Evolutionary conservation across 1,140 invertebrate genomes (phyloP), one percentile per base, ranked within the genome.

Genomic region (Ips nitidus): DNA sequence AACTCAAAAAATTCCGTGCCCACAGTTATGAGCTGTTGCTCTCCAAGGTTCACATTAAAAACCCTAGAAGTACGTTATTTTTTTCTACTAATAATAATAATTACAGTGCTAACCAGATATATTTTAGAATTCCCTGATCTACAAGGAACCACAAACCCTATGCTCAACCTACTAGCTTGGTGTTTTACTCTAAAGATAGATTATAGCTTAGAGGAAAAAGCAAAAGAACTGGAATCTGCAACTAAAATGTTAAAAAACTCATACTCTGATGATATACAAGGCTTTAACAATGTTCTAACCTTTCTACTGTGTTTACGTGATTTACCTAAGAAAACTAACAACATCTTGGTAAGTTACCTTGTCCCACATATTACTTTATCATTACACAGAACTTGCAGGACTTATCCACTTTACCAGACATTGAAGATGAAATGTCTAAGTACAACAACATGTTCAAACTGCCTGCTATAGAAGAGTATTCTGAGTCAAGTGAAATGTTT

Each of bases 91-190:
- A 38, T 47, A 37, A 36, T 0, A 62, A 62, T 62, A 59, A 41
- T 40, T 5, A 36, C 8, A 62, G 50, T 52, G 8, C 22, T 22
- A 22, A 22, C 45, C 36, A 45, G n/a, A 47, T 6, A 47, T 36
- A 47, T 75, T 74, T 74, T 64, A 75, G 74, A 61, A 47, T 70
- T 65, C 39, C 60, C 70, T 50, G 69, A 73, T 65, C 65, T 75
- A 38, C 69, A 75, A 63, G 71, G 68, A 41, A 69, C 69, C 8
- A 63, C 39, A 22, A 76, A 80, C 56, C 72, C 77, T 43, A 52
- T 70, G 5, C 69, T 75, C 43, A 76, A 77, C 58, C 73, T 80
- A 47, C 53, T 76, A 52, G 74, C 74, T 7, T 80, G 79, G 79
- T 67, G 77, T 59, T 77, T 71, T 62, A 69, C 66, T n/a, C 66